Conservation (phyloP, 2,113 vertebrate species). For the Origma solitaria region DNA sequence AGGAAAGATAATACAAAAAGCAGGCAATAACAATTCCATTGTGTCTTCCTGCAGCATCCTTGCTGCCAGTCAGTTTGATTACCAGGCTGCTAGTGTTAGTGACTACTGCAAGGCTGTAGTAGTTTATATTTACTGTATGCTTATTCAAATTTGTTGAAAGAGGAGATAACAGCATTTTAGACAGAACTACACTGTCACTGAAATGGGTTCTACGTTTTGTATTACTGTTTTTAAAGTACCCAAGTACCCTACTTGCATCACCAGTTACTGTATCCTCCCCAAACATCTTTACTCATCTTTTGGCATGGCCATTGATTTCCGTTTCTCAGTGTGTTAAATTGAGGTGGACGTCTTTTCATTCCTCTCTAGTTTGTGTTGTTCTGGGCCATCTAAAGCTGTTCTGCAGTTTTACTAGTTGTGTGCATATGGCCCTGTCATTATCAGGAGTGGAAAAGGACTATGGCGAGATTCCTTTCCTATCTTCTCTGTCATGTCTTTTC, state of each 20-base stretch:
- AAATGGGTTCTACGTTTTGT: not conserved
- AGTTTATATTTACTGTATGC: not conserved
- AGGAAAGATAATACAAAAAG: not conserved
- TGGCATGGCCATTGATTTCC: not conserved
- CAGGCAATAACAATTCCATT: not conserved
- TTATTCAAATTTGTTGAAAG: not conserved
- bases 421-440: not conserved
- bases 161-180: not conserved
- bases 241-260: not conserved
- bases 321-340: not conserved
- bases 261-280: not conserved
- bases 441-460: not conserved
- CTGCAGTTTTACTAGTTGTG: not conserved
- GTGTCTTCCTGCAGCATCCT: not conserved
- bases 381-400: not conserved
- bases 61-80: not conserved
- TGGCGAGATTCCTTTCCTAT: not conserved
- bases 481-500: not conserved
- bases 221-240: not conserved
- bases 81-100: not conserved
- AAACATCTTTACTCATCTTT: not conserved
- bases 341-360: not conserved
- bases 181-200: not conserved
- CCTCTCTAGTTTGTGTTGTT: not conserved
- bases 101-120: not conserved